phyloP scores from a whole-genome alignment of 2,888 invertebrate species.

The Petrophora chlorosata region DNA sequence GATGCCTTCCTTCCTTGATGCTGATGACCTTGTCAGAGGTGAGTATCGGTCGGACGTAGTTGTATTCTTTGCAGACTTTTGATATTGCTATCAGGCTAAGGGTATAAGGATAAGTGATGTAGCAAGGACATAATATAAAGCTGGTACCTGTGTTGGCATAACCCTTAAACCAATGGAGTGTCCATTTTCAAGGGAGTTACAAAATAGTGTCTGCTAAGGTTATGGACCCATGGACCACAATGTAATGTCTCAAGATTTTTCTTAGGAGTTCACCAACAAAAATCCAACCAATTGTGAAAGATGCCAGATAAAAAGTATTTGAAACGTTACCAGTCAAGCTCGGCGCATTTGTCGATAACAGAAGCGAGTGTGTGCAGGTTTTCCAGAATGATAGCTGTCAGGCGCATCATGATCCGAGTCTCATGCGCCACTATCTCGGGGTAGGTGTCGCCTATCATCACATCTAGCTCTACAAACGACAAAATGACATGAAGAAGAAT shows the following conservation, averaged over 20 bases:
- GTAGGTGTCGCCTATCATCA: conserved; percentile 90
- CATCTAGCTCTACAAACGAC: conserved; percentile 86
- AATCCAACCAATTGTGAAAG: too few relatives aligned
- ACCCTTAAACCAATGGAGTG: too few relatives aligned
- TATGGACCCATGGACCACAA: too few relatives aligned
- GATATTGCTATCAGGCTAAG: conserved; percentile 87
- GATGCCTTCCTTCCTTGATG: conserved; percentile 89
- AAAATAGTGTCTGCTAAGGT: too few relatives aligned
- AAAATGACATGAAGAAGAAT: too few relatives aligned
- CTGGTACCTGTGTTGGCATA: too few relatives aligned
- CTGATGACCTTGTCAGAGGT: conserved; percentile 81
- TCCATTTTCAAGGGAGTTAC: too few relatives aligned
- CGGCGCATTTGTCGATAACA: conserved; percentile 84
- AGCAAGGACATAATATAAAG: too few relatives aligned
- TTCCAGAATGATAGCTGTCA: conserved; percentile 85
- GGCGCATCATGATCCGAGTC: conserved; percentile 88
- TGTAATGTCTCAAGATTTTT: too few relatives aligned
- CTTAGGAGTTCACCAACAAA: too few relatives aligned
- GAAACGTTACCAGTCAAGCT: conserved; percentile 86
- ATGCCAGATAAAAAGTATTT: neutral
- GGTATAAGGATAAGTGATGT: neutral
- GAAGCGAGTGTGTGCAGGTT: conserved; percentile 81
- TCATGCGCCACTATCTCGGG: conserved; percentile 92
- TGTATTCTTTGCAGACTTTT: conserved; percentile 85
- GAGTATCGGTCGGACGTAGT: conserved; percentile 86